A percentile compares a stretch with the other conserved stretches of the same genome.
phyloP scores from a whole-genome alignment of 2,888 invertebrate species.

The Apodemia zela region DNA sequence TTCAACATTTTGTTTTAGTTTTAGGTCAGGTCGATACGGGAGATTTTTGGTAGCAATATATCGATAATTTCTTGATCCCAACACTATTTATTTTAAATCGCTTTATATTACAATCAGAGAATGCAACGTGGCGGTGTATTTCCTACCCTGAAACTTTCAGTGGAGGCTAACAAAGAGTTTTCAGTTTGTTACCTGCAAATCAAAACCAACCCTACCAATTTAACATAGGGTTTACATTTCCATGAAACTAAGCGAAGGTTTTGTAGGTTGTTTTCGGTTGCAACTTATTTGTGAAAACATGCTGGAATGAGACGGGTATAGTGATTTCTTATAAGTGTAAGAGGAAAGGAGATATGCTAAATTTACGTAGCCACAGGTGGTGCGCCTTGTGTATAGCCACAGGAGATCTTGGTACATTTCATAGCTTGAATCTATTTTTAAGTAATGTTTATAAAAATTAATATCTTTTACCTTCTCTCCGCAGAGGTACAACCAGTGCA shows the following conservation, averaged over 20 bases:
- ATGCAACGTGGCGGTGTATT: constrained; percentile 61
- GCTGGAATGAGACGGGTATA: constrained; percentile 51
- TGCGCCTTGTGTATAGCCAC: constrained; percentile 67
- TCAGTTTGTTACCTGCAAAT: constrained; percentile 34
- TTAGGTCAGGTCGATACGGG: neutral
- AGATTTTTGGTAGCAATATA: neutral
- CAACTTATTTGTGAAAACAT: constrained; percentile 79
- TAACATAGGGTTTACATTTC: constrained; percentile 39
- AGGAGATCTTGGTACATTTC: constrained; percentile 40
- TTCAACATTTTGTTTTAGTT: neutral
- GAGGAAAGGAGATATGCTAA: constrained; percentile 63
- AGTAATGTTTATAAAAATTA: neutral
- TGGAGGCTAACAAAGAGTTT: constrained; percentile 58
- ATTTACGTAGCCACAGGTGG: constrained; percentile 80
- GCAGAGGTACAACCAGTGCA: too few species aligned
- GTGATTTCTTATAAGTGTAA: constrained; percentile 40
- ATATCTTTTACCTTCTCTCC: neutral
- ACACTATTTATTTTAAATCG: constrained; percentile 71
- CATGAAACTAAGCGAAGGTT: constrained; percentile 44
- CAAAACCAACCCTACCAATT: constrained; percentile 40
- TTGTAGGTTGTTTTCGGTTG: constrained; percentile 79
- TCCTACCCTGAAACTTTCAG: constrained; percentile 70
- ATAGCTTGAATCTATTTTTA: neutral
- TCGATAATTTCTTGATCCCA: constrained; percentile 31
- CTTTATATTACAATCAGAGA: constrained; percentile 76